Base-by-base conservation (phyloP, 2,888 invertebrate genomes). In the Mantis religiosa region DNA sequence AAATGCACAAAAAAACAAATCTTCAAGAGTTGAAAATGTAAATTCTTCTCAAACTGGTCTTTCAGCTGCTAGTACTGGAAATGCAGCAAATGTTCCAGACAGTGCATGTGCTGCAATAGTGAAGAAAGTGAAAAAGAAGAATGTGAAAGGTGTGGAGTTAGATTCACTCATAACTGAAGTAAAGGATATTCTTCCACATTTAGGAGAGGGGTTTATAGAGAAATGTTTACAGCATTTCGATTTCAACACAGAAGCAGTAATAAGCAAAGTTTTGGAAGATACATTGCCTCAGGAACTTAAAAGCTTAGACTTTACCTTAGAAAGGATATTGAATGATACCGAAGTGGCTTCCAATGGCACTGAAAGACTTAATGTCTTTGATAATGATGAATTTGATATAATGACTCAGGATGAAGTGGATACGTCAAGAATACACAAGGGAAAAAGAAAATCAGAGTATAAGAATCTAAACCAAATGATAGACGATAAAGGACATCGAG, bases 221-320 rank as follows among this genome's bases (percentile, higher is more conserved):
- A 95, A 95, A 92, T 96, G 98, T 91, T 93, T 98, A 88, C 94
- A 96, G 91, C 95, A 97, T 91, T 98, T 97, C 91, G 95, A 96
- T 28, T 96, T 96, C 92, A 95, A 96, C 91, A 94, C 96, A 0
- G 97, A 96, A 91, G 94, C 95, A 91, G 97, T 98, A 4, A 96
- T 99, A 89, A 96, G 97, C 92, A 97, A 97, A 85, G 94, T 98
- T 89, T 93, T 99, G 87, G 98, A 98, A 93, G 95, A 96, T 91
- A 95, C 94, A 90, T 93, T 97, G 47, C 96, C 96, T 2, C 92
- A 94, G 0, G 92, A 93, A 88, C 92, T 94, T 71, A 92, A 93
- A 85, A 88, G 91, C 71, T 47, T 93, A 88, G 95, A 96, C 30
- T 83, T 83, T 83, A 15, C 6, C 3, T 27, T 83, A 8, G 7